These are phyloP conservation scores for Dryoscopus gambensis DNA, from an alignment of 2,113 vertebrate genomes.

Conservation along the genomic window DNA sequence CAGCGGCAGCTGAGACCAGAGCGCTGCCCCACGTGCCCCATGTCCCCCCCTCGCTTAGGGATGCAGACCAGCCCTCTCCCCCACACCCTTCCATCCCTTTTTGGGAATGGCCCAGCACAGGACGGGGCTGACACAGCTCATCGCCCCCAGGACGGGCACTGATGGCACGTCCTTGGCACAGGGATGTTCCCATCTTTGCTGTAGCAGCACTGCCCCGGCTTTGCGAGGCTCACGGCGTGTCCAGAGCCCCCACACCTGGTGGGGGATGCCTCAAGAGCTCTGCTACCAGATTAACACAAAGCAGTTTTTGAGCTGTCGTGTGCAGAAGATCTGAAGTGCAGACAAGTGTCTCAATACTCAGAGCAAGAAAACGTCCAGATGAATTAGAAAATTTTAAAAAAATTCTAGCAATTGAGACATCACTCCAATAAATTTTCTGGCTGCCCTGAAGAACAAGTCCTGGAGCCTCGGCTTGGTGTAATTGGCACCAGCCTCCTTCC, in stretches of 20 bases:
- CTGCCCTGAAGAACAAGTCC: neutral
- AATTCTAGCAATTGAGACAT: neutral
- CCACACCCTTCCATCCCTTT: neutral
- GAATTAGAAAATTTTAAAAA: neutral
- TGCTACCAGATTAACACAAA: neutral
- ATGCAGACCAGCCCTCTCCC: neutral
- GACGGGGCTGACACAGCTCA: neutral
- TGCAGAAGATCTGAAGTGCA: neutral
- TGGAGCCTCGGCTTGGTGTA: neutral
- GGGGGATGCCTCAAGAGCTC: neutral
- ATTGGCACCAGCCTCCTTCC: neutral
- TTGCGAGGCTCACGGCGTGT: rapidly evolving
- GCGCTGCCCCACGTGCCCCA: neutral
- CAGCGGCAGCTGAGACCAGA: neutral
- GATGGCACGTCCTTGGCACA: neutral
- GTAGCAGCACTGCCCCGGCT: neutral
- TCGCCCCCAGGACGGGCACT: rapidly evolving
- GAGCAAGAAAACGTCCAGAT: neutral
- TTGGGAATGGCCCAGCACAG: neutral
- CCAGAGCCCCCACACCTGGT: neutral
- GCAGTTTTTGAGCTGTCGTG: rapidly evolving
- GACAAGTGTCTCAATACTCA: rapidly evolving
- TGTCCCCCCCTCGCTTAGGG: rapidly evolving
- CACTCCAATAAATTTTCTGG: neutral
- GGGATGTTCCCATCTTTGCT: neutral